Evolutionary conservation across 2,113 vertebrate genomes (phyloP).

Genomic region (Heteronetta atricapilla): DNA sequence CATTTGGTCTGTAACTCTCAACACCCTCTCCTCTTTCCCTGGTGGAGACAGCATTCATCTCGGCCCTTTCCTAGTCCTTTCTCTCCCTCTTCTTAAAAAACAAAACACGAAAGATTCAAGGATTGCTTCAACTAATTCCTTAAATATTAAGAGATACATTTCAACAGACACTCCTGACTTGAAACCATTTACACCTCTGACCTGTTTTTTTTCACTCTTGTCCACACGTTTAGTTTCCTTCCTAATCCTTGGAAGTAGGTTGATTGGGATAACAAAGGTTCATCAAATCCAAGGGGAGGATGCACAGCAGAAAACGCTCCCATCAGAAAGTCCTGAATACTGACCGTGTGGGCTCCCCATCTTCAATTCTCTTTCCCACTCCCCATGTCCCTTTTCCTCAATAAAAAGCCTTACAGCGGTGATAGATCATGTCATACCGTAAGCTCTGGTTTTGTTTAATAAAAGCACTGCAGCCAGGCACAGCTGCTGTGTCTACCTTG

Average conservation of each 20-base stretch:
- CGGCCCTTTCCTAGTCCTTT: neutral
- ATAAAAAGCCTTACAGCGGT: neutral
- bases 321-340: neutral
- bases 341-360: fast-evolving
- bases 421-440: neutral
- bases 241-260: neutral
- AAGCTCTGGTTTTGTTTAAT: neutral
- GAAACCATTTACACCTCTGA: neutral
- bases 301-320: neutral
- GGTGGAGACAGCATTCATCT: neutral
- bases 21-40: neutral
- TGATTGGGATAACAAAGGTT: neutral
- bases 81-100: neutral
- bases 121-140: neutral
- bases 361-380: neutral
- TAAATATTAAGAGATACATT: neutral
- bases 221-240: fast-evolving
- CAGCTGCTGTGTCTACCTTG: neutral
- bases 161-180: neutral
- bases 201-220: neutral
- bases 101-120: neutral
- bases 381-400: neutral
- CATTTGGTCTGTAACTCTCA: neutral
- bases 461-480: neutral
- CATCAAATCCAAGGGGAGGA: neutral